phyloP scores from a whole-genome alignment of 1,140 invertebrate genomes.

The Triops cancriformis region DNA sequence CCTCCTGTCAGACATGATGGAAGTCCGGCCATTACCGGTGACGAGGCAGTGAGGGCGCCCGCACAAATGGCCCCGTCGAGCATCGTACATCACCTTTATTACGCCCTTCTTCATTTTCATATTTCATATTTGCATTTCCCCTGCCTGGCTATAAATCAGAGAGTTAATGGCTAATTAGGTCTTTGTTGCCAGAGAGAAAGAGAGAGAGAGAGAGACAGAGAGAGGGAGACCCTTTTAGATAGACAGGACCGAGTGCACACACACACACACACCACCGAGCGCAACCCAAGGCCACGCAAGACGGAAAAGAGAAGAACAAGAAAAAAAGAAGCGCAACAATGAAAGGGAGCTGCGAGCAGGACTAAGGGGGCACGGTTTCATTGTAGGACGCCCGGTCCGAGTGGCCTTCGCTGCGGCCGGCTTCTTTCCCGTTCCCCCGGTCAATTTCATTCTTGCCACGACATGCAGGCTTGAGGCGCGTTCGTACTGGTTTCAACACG shows the following conservation, averaged over 20 bases:
- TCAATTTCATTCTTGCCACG: too few species aligned
- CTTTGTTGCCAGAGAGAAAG: constrained; percentile 41
- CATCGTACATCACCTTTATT: constrained; percentile 68
- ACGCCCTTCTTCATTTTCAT: constrained; percentile 69
- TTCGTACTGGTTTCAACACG: too few species aligned
- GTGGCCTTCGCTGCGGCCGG: too few species aligned
- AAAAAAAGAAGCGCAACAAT: too few species aligned
- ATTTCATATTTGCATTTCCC: constrained; percentile 63
- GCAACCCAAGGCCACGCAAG: too few species aligned
- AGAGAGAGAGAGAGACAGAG: neutral
- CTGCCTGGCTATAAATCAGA: constrained; percentile 51
- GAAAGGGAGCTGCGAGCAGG: too few species aligned
- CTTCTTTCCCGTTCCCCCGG: too few species aligned
- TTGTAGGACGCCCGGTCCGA: too few species aligned
- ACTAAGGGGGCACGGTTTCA: too few species aligned
- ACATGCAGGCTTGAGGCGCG: too few species aligned
- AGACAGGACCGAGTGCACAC: neutral
- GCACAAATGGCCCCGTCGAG: constrained; percentile 62
- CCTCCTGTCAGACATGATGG: constrained; percentile 46
- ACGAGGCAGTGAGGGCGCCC: constrained; percentile 51
- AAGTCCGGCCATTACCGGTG: constrained; percentile 52
- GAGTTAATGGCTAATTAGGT: constrained; percentile 60
- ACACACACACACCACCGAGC: neutral
- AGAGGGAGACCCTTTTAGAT: too few species aligned
- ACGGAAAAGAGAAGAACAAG: neutral